Evolutionary conservation across 2,113 vertebrate genomes (phyloP), one percentile per base, ranked within the genome.

Genomic region (Apaloderma vittatum): DNA sequence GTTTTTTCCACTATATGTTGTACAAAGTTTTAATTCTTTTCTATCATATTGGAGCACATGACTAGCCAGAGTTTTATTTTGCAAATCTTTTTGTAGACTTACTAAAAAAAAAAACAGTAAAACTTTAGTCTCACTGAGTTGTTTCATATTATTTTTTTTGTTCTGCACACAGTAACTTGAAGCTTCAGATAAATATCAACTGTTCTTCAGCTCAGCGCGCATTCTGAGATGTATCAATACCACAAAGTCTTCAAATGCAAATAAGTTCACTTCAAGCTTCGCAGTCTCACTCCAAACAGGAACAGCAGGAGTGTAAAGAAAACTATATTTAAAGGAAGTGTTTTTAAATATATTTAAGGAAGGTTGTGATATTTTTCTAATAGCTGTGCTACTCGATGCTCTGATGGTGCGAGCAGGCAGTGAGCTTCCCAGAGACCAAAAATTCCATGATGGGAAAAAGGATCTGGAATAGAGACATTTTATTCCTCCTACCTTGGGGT

Each of bases 271-370:
- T 40, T 49, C 13, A 52, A 68, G 37, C 46, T 34, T 18, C 73
- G 18, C 29, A 45, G 55, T 3, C 75, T n/a, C 46, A 13, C 6
- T 65, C 29, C 45, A 59, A 76, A 61, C 7, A 32, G 15, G 15
- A 87, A 40, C 5, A 57, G n/a, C n/a, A 26, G 9, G 12, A 70
- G 22, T 17, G 63, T 2, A 21, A 43, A 49, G 66, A 49, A 55
- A 9, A n/a, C 13, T n/a, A n/a, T 57, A 8, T 3, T 1, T 0
- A 2, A 1, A 32, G 0, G 1, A 57, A 81, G 5, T 2, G 3
- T 29, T 88, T 82, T 43, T 3, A 36, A 43, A 89, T 76, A 30
- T 29, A n/a, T 29, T 73, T 24, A 61, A 40, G 11, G 51, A 40
- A 55, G 11, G 6, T 12, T 36, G 48, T 8, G 43, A 3, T 20